These are phyloP conservation scores for Natrix natrix DNA, from an alignment of 2,797 vertebrate genomes.

Conservation along the genomic window DNA sequence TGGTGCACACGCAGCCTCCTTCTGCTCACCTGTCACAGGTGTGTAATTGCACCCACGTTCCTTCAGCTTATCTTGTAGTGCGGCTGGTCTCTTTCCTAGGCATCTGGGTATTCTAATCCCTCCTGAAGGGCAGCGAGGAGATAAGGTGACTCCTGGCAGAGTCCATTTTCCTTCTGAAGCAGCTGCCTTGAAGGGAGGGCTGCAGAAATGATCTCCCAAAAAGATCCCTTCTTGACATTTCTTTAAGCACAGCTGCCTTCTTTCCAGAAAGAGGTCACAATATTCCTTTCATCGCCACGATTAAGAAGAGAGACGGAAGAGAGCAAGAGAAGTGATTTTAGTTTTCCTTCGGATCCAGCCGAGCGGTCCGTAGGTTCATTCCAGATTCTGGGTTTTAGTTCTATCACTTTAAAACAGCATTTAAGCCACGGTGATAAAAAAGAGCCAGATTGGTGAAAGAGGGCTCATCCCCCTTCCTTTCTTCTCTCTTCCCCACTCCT, in stretches of 20 bases:
- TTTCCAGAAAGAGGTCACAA: not conserved
- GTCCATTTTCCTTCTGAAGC: not conserved
- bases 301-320: not conserved
- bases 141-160: not conserved
- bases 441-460: not conserved
- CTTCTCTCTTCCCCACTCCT: conserved; percentile 6
- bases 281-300: not conserved
- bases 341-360: not conserved
- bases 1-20: not conserved
- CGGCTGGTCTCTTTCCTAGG: not conserved
- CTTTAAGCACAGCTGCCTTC: not conserved
- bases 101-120: not conserved
- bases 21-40: not conserved
- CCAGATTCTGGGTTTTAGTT: not conserved
- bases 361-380: not conserved
- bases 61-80: not conserved
- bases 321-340: not conserved
- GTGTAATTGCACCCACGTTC: not conserved
- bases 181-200: fast-evolving
- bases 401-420: not conserved
- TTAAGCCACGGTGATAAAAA: not conserved
- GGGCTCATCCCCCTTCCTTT: not conserved
- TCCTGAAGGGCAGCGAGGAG: not conserved
- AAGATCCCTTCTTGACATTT: not conserved
- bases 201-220: not conserved